Base-by-base conservation (phyloP, 2,797 vertebrate species). In the Crocidura indochinensis region DNA sequence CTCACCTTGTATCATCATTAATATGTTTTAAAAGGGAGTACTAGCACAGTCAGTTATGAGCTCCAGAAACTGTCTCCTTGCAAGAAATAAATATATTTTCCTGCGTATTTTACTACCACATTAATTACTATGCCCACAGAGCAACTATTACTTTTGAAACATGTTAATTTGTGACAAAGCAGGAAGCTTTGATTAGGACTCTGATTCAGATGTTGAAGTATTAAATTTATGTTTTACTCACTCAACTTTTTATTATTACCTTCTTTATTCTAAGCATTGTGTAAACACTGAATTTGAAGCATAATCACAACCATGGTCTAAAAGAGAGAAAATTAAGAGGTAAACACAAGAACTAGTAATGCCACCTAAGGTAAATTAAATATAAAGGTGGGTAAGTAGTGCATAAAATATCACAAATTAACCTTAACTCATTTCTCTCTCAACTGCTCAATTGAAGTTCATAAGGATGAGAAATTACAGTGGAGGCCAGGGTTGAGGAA, bases 1-100 rank as follows among this genome's bases (percentile, higher is more conserved):
- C 64, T 92, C 51, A 77, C 87, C 29, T 83, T 62, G 62, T 95
- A 92, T 96, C 72, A 62, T 86, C 89, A 91, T 94, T 74, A 90
- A 93, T 95, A 76, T 44, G 85, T 92, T 79, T 94, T 64, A 92
- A 93, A 93, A 60, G 38, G 95, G 77, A 91, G 64, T 67, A 2
- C 15, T 10, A 74, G 56, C 31, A 84, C 31, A 76, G 73, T 82
- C 31, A 76, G 73, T 82, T 75, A 85, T 51, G 44, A 93, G 14
- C 64, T 89, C 27, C 53, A 76, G 72, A 93, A 76, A 79, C 38
- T 87, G 38, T 81, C 73, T 78, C 79, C 65, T 9, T 80, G 22
- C 10, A 87, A 90, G 19, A 88, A 14, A 38, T 91, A 91, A 85
- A 87, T 49, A 27, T 1, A 51, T 49, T 88, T 92, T 60, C 74